Evolutionary conservation across 2,113 vertebrate genomes (phyloP).

Genomic region (Elaphurus davidianus): DNA sequence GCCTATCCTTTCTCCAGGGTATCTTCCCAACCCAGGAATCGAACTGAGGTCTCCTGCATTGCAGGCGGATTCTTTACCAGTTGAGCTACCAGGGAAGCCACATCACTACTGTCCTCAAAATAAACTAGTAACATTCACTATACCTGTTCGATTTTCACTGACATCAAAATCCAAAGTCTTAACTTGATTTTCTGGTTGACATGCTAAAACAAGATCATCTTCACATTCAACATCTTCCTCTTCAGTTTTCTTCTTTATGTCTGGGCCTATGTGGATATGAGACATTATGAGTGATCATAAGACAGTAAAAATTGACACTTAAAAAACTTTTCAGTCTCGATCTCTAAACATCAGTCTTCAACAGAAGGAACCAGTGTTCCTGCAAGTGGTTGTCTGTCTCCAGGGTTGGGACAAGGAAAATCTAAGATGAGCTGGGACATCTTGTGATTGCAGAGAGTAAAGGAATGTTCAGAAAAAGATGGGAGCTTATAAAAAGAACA

Average conservation of each 20-base stretch:
- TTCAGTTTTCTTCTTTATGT: constrained; percentile 78
- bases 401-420: not conserved
- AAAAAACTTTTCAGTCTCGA: not conserved
- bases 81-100: not conserved
- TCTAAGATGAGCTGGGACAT: not conserved
- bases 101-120: not conserved
- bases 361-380: not conserved
- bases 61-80: not conserved
- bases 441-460: not conserved
- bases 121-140: constrained; percentile 12
- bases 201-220: constrained; percentile 61
- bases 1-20: not conserved
- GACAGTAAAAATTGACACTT: not conserved
- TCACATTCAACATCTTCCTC: constrained; percentile 73
- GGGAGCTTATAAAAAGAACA: not conserved
- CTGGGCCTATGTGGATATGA: constrained; percentile 68
- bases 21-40: not conserved
- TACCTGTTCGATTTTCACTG: constrained; percentile 78
- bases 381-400: not conserved
- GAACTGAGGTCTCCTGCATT: not conserved
- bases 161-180: constrained; percentile 57
- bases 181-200: constrained; percentile 57
- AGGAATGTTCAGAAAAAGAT: not conserved
- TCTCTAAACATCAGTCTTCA: not conserved
- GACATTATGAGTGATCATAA: not conserved